Evolutionary conservation across 1,140 invertebrate species (phyloP).

Genomic region (Hormaphis cornu): DNA sequence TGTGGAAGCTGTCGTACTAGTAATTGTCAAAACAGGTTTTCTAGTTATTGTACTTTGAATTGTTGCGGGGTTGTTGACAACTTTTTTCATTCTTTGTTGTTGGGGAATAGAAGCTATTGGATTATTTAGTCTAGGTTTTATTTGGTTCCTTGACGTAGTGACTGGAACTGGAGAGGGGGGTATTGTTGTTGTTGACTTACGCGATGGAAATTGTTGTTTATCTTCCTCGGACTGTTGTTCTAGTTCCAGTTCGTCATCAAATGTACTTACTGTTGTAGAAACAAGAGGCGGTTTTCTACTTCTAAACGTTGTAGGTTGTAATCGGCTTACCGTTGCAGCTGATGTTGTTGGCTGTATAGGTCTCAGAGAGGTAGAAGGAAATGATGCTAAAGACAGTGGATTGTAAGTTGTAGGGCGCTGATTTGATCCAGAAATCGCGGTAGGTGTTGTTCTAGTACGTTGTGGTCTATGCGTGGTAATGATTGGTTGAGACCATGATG

Average conservation of each 20-base stretch:
- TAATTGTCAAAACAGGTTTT: background rate
- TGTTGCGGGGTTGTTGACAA: background rate
- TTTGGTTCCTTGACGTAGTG: background rate
- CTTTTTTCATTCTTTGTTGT: slow-evolving; percentile 16
- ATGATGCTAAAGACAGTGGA: background rate
- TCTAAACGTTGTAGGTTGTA: background rate
- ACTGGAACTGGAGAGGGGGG: background rate
- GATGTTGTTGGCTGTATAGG: background rate
- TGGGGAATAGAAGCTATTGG: background rate
- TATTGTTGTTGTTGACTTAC: background rate
- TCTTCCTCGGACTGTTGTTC: background rate
- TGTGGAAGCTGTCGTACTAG: background rate
- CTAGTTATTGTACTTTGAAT: slow-evolving; percentile 3
- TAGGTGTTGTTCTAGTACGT: background rate
- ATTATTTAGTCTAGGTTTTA: background rate
- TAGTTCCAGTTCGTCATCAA: background rate
- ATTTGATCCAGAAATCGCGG: background rate
- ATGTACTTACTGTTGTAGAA: background rate
- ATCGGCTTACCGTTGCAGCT: background rate
- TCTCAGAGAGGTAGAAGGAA: background rate
- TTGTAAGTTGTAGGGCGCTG: background rate
- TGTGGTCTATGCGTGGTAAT: slow-evolving; percentile 13
- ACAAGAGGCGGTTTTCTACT: background rate
- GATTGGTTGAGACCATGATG: background rate
- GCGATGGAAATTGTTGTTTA: background rate